Evolutionary conservation across 2,797 vertebrate species (phyloP), one percentile per base, ranked within the genome.

Genomic region (Semaprochilodus insignis): DNA sequence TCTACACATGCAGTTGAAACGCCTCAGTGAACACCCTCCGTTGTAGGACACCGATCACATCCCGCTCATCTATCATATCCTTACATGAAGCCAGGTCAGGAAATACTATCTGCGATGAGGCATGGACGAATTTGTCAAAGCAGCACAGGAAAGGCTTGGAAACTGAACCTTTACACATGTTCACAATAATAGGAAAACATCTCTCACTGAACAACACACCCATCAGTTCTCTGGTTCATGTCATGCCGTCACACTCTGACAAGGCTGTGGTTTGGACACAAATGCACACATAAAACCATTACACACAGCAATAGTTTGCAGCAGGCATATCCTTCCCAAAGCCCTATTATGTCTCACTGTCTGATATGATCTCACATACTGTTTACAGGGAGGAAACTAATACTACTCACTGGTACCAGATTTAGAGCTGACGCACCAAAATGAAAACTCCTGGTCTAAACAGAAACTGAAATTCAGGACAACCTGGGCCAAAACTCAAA

Each of bases 161-260:
- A 69, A 1, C 66, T 4, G 54, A 65, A 78, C 65, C 52, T 74
- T 54, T 34, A 76, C 70, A 72, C 75, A 79, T 69, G 75, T 69
- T 71, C 2, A 51, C 23, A 62, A 72, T 69, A 72, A 65, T 52
- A 59, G 59, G 67, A 79, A 81, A 57, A 16, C 65, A 52, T 73
- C 59, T 75, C 66, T 23, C 34, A 23, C 59, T 69, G 48, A 17
- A n/a, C 77, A 74, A 69, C 27, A 79, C 59, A 71, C 60, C 75
- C 62, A 85, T 85, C 60, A 78, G 62, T 19, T 57, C 59, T 60
- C 66, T 34, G 60, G 72, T 77, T 71, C 44, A 36, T 74, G 59
- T 19, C 65, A 70, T 34, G 67, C 78, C 21, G 21, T 44, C 55
- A 63, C 82, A 76, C 81, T 34, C 44, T 82, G 80, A 84, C 77